These are phyloP conservation scores for Capitella teleta DNA, from an alignment of 1,140 invertebrate genomes.

Conservation along the genomic window DNA sequence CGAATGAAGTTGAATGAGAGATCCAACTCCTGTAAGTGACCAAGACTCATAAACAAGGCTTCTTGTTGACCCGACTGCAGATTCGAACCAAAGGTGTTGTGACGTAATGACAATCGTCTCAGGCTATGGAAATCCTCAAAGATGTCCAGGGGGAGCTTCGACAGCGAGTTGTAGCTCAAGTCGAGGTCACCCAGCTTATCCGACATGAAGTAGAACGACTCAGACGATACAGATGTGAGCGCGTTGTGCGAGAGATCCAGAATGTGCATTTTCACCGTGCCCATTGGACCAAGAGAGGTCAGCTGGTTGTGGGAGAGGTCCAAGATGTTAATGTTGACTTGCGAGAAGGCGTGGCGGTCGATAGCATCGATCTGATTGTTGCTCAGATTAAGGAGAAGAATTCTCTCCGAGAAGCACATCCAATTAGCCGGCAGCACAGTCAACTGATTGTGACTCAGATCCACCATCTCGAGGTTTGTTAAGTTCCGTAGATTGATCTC, in stretches of 20 bases:
- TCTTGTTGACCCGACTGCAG: background rate
- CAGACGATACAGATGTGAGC: background rate
- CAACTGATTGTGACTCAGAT: constrained; percentile 11
- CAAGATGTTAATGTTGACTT: constrained; percentile 7
- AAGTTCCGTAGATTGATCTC: background rate
- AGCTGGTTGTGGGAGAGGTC: constrained; percentile 11
- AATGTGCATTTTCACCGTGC: background rate
- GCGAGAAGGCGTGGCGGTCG: constrained; percentile 1
- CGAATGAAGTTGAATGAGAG: constrained; percentile 1
- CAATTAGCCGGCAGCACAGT: constrained; percentile 1
- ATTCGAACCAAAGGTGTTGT: constrained; percentile 7
- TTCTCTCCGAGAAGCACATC: constrained; percentile 1
- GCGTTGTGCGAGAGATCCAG: constrained; percentile 9
- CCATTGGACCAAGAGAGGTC: background rate
- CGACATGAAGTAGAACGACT: constrained; percentile 5
- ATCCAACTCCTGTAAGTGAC: constrained; percentile 1
- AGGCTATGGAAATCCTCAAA: constrained; percentile 4
- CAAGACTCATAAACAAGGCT: background rate
- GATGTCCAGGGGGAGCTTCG: background rate
- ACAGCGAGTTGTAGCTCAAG: constrained; percentile 12
- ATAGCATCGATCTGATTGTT: constrained; percentile 9
- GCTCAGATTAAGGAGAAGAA: constrained; percentile 11
- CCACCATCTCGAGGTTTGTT: constrained; percentile 5
- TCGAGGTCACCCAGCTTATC: constrained; percentile 6
- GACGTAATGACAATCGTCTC: constrained; percentile 5